Evolutionary conservation across 2,113 vertebrate species (phyloP), one percentile per base, ranked within the genome.

Genomic region (Sminthopsis crassicaudata): DNA sequence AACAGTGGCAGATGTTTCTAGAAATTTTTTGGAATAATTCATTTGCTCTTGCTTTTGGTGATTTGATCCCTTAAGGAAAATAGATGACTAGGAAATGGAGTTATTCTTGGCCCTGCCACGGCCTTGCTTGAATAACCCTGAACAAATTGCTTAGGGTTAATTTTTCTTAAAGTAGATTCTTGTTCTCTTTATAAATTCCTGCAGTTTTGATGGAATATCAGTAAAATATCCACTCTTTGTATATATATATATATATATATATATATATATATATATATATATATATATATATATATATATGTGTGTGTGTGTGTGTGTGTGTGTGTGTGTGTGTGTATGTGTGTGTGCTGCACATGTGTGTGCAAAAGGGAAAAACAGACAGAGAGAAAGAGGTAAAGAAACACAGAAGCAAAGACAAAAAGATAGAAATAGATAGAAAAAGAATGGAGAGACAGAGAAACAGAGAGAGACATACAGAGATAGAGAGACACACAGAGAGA

Each of bases 61-160:
- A 55, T 54, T 60, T 53, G 11, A 95, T 93, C 94, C 42, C 46
- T 11, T n/a, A 60, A 90, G 92, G 55, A 57, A 88, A 91, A 55
- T 57, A 60, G 55, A 91, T 27, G 10, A 91, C n/a, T 46, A 50
- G 91, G 60, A 89, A 94, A 26, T 53, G 14, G 84, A 25, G 16
- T 94, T 95, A 53, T 93, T 94, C 55, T 94, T 96, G 94, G 90
- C 89, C 90, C 55, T 88, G 46, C 27, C 89, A 90, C 23, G 27
- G 42, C 53, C 27, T 90, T 30, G 8, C 84, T 48, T 90, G n/a
- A 53, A 36, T n/a, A 46, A n/a, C n/a, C 22, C 8, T 52, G 90
- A 23, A 24, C 26, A 55, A 52, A 27, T 94, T 9, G 3, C 50
- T 42, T 4, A 92, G 67, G 91, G 93, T 57, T 52, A 76, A 24